phyloP scores from a whole-genome alignment of 2,888 invertebrate genomes.

The Dioctria linearis region DNA sequence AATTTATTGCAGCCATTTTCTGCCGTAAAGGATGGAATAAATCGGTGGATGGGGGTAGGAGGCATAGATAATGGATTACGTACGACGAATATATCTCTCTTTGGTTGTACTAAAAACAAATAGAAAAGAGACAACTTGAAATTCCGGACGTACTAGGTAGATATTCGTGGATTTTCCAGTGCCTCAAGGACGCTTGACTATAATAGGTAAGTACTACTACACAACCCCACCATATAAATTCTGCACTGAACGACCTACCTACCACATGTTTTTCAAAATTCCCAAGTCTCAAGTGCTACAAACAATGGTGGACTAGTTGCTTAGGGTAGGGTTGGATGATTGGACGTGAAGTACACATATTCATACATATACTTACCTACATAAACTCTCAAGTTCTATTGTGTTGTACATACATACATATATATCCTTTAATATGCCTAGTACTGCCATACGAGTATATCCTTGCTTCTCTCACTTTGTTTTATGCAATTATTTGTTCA shows the following conservation, averaged over 20 bases:
- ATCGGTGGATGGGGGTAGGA: neutral
- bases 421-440: neutral
- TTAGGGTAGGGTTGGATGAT: neutral
- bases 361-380: no score
- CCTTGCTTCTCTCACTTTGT: neutral
- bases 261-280: constrained; percentile 37
- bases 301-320: constrained; percentile 21
- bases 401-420: neutral
- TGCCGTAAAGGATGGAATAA: neutral
- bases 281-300: constrained; percentile 35
- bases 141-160: neutral
- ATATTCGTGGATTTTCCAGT: neutral
- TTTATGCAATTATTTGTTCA: constrained; percentile 14
- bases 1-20: constrained; percentile 31
- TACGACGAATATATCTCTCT: neutral
- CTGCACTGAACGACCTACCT: neutral
- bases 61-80: no score
- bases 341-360: neutral
- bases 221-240: constrained; percentile 11
- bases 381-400: neutral
- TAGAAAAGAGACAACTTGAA: neutral
- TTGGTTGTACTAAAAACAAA: neutral
- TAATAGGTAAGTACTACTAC: no score
- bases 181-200: neutral
- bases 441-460: neutral